Conservation (phyloP, 1,140 invertebrate genomes). For the Micrasema minimum region DNA sequence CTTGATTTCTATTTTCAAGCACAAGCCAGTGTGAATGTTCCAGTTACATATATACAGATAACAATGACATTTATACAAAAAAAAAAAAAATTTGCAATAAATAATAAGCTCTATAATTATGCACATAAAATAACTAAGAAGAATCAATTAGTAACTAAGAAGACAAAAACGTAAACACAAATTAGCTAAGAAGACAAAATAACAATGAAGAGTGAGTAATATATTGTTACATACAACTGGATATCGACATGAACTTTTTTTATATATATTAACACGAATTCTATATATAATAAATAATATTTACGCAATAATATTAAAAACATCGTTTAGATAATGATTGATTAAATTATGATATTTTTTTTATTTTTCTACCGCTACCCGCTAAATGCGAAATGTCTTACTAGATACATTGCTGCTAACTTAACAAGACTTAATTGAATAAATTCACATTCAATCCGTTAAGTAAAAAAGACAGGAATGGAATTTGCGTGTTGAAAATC, state of each 20-base stretch:
- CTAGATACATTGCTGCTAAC: not conserved
- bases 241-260: not conserved
- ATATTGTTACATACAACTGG: no score
- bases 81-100: no score
- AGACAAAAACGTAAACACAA: no score
- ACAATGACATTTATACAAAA: no score
- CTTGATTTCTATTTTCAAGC: no score
- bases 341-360: not conserved
- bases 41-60: no score
- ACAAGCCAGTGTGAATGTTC: no score
- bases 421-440: conserved; percentile 39
- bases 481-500: conserved; percentile 37
- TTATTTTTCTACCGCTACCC: not conserved
- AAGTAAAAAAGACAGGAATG: conserved; percentile 36
- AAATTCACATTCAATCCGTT: conserved; percentile 34
- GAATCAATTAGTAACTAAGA: no score
- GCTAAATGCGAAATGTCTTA: not conserved
- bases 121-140: no score
- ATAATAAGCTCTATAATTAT: no score
- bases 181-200: no score
- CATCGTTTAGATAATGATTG: not conserved
- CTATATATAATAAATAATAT: not conserved
- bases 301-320: not conserved
- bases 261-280: not conserved
- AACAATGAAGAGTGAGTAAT: no score